A percentile compares a stretch with the other conserved stretches of the same genome.
Conservation (phyloP, 2,797 vertebrate species). For the Falco novaeseelandiae region DNA sequence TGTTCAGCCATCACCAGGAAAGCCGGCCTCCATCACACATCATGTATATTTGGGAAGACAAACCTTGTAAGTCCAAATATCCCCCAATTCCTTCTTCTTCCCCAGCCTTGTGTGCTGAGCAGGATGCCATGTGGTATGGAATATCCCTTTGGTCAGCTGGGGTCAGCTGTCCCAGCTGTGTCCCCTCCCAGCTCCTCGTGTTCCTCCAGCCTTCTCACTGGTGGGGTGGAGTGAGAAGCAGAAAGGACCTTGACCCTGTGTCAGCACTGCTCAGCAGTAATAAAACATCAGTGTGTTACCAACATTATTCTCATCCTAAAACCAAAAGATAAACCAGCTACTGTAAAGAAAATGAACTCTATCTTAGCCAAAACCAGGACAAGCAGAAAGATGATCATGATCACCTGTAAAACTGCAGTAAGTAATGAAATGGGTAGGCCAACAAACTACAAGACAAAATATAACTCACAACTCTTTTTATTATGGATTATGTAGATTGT, state of each 20-base stretch:
- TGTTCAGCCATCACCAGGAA: neutral
- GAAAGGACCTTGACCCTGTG: neutral
- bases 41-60: neutral
- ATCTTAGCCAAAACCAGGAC: neutral
- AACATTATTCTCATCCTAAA: neutral
- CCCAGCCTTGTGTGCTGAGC: neutral
- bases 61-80: neutral
- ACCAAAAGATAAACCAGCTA: neutral
- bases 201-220: neutral
- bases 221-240: neutral
- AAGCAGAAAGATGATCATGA: neutral
- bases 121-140: neutral
- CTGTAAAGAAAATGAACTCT: neutral
- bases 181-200: neutral
- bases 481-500: conserved; percentile 14
- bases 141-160: neutral
- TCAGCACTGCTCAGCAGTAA: neutral
- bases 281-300: neutral
- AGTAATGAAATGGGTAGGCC: neutral
- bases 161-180: neutral
- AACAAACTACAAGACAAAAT: neutral
- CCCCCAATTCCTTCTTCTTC: neutral
- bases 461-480: neutral
- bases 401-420: neutral
- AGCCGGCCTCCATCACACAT: neutral